These are phyloP conservation scores for Acheta domesticus DNA, from an alignment of 2,888 invertebrate genomes.

Conservation along the genomic window DNA sequence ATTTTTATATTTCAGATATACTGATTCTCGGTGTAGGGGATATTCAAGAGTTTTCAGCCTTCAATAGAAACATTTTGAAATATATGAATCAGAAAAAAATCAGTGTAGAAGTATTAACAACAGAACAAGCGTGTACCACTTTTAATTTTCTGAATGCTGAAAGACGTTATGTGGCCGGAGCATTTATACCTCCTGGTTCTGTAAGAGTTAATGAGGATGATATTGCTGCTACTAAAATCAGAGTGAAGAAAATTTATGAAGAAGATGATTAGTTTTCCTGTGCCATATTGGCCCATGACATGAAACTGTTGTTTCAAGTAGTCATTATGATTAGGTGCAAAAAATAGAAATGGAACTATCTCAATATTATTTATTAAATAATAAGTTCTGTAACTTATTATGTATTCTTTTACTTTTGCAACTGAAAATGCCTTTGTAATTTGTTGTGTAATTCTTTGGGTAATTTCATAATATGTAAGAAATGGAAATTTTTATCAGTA, in stretches of 20 bases:
- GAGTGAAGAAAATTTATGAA: not conserved
- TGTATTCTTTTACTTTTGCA: no score
- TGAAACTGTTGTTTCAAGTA: not conserved
- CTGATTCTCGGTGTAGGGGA: conserved; percentile 66
- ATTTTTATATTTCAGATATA: conserved; percentile 46
- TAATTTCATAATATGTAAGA: no score
- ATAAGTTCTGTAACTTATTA: no score
- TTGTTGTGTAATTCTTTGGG: no score
- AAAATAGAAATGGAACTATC: no score
- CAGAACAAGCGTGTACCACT: conserved; percentile 80
- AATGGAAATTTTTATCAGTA: no score
- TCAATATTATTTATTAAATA: no score
- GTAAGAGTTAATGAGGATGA: conserved; percentile 56
- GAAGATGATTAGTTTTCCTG: not conserved
- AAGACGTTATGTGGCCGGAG: conserved; percentile 61
- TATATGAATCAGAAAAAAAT: conserved; percentile 57
- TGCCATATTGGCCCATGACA: not conserved
- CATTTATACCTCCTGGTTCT: conserved; percentile 51
- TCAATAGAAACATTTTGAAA: conserved; percentile 49
- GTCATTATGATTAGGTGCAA: not conserved
- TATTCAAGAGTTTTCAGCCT: conserved; percentile 46
- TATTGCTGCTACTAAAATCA: conserved; percentile 40
- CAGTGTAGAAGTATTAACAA: conserved; percentile 74
- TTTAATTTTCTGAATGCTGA: conserved; percentile 91
- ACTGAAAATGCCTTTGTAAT: no score